Evolutionary conservation across 1,140 invertebrate genomes (phyloP).

Genomic region (Euborellia annulipes): DNA sequence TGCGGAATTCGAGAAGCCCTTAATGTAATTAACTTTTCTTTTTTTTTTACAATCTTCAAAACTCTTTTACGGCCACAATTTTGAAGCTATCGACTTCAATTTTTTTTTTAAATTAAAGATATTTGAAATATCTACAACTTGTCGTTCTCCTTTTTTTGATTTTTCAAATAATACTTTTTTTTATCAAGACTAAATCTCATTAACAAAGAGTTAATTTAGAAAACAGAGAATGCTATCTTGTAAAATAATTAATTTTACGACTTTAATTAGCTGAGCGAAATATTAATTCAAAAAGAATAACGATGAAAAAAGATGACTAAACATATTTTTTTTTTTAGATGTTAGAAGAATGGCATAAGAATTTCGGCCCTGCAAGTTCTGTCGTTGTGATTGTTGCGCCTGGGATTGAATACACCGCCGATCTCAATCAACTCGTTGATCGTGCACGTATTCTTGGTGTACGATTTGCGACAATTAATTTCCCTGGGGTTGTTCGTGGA

Average conservation of each 20-base stretch:
- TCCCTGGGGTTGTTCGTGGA: conserved; percentile 25
- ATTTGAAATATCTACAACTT: not conserved
- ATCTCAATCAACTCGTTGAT: conserved; percentile 16
- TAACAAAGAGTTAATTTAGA: no score
- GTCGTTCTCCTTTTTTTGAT: no score
- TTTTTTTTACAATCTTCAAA: no score
- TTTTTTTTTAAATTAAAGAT: conserved; percentile 1
- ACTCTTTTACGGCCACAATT: no score
- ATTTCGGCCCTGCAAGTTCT: conserved; percentile 30
- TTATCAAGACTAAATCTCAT: no score
- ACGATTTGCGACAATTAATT: conserved; percentile 32
- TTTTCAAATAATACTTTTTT: no score
- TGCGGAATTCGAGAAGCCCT: conserved; percentile 33
- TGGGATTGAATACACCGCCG: conserved; percentile 25
- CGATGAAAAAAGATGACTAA: not conserved
- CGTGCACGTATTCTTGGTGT: conserved; percentile 24
- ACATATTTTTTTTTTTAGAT: conserved; percentile 21
- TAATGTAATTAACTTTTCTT: conserved; percentile 18
- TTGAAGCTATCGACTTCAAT: not conserved
- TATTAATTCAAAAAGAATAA: not conserved
- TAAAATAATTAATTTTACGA: not conserved
- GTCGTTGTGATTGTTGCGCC: conserved; percentile 36
- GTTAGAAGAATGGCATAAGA: conserved; percentile 27
- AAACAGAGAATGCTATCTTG: no score
- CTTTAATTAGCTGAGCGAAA: not conserved